Percentiles rank a stretch among this genome's conserved stretches.
Evolutionary conservation across 2,113 vertebrate genomes (phyloP).

Genomic region (Epinephelus lanceolatus): DNA sequence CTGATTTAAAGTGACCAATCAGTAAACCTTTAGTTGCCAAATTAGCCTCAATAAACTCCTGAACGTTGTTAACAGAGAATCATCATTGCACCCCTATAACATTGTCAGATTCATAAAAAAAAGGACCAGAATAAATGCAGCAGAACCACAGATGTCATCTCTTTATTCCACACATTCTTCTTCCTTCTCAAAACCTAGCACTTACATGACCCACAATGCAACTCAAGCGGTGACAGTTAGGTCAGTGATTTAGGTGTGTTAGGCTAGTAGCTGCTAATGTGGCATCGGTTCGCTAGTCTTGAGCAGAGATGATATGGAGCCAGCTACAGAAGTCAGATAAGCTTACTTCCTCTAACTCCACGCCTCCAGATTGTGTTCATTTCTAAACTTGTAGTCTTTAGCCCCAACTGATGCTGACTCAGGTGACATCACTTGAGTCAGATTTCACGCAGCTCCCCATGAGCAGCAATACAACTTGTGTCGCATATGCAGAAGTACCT

Average conservation of each 20-base stretch:
- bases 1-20: background rate
- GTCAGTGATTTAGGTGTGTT: background rate
- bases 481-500: no score
- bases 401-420: no score
- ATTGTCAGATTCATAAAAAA: background rate
- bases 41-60: background rate
- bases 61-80: background rate
- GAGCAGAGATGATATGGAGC: no score
- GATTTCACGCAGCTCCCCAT: background rate
- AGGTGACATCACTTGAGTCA: background rate
- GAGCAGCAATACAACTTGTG: no score
- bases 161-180: background rate
- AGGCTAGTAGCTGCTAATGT: no score
- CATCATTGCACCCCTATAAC: no score
- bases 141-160: no score
- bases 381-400: background rate
- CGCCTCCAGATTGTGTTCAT: background rate
- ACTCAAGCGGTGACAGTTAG: background rate
- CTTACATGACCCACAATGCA: background rate
- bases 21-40: background rate
- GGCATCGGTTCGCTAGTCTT: no score
- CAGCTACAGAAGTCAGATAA: background rate
- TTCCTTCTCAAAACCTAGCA: background rate
- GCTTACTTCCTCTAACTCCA: background rate
- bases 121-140: background rate